Conservation (phyloP, 1,140 invertebrate genomes). For the Zaprionus tsacasi region DNA sequence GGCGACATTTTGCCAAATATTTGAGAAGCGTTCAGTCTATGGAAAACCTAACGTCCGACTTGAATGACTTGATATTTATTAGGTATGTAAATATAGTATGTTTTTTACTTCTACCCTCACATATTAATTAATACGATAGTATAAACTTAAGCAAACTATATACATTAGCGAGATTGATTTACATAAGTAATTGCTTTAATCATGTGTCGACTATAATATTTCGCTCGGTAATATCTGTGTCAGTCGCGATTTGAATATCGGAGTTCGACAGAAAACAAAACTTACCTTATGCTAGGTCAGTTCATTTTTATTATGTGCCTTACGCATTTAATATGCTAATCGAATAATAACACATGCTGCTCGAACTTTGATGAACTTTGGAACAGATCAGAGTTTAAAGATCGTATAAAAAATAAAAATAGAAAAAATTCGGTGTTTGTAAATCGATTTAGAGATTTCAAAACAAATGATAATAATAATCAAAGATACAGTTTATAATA, state of each 20-base stretch:
- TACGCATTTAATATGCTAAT: constrained; percentile 8
- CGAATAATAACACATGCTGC: neutral
- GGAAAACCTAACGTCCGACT: constrained; percentile 14
- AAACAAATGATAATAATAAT: no score
- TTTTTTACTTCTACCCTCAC: constrained; percentile 11
- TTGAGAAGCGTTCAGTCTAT: constrained; percentile 28
- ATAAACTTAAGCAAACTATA: constrained; percentile 10
- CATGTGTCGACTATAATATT: constrained; percentile 26
- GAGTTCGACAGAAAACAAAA: constrained; percentile 4
- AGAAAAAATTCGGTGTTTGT: no score
- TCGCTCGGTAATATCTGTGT: constrained; percentile 50
- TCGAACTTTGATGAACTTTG: neutral
- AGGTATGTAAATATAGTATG: constrained; percentile 27
- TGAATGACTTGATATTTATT: constrained; percentile 3
- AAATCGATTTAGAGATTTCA: no score
- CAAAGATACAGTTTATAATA: neutral
- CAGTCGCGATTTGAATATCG: constrained; percentile 61
- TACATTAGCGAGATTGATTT: neutral
- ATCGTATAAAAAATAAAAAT: no score
- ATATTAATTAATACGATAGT: constrained; percentile 8
- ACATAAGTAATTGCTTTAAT: constrained; percentile 27
- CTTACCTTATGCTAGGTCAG: constrained; percentile 27
- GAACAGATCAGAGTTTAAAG: no score
- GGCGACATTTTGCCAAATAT: constrained; percentile 16
- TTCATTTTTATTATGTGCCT: constrained; percentile 4